A percentile compares a stretch with the other conserved stretches of the same genome.
phyloP scores from a whole-genome alignment of 1,140 invertebrate genomes.

The Theocolax elegans region DNA sequence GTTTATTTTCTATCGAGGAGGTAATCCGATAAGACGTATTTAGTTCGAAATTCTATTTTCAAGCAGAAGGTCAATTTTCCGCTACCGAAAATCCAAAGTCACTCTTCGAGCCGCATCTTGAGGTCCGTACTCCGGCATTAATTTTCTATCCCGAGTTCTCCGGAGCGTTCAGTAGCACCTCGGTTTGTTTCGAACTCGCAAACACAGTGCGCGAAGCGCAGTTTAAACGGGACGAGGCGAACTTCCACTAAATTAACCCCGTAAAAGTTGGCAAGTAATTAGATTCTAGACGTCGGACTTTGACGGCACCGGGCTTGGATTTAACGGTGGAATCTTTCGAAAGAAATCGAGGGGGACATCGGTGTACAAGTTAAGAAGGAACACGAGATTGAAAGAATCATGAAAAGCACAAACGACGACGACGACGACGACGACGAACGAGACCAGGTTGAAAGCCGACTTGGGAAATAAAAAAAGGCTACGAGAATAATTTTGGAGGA shows the following conservation, averaged over 20 bases:
- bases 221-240: background rate
- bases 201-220: background rate
- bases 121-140: constrained; percentile 7
- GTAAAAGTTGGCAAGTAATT: constrained; percentile 41
- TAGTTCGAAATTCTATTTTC: no score
- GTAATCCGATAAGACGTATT: no score
- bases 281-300: constrained; percentile 35
- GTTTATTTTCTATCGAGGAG: no score
- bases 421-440: background rate
- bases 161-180: background rate
- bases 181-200: constrained; percentile 32
- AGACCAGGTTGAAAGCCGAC: no score
- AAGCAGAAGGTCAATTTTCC: background rate
- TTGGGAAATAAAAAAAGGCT: no score
- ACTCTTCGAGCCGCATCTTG: no score
- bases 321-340: constrained; percentile 13
- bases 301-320: constrained; percentile 11
- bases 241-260: constrained; percentile 33
- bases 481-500: background rate
- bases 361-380: background rate
- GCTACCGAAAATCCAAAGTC: background rate
- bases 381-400: constrained; percentile 11
- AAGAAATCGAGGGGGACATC: background rate
- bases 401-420: background rate
- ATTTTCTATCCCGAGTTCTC: constrained; percentile 19